phyloP scores from a whole-genome alignment of 2,113 vertebrate genomes.

The Morone chrysops region DNA sequence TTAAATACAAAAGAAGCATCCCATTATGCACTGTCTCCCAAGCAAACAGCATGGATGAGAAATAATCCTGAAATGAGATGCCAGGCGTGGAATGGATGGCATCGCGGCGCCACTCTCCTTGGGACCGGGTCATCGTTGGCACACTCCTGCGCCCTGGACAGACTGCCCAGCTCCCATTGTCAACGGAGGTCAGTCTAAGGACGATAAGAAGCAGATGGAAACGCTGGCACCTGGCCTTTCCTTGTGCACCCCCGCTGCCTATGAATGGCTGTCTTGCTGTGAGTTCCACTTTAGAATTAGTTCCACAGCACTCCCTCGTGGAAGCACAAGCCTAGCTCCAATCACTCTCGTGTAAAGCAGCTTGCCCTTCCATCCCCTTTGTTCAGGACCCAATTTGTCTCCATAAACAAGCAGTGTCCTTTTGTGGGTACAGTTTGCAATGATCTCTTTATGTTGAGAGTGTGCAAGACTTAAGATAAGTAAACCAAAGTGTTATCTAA shows the following conservation, averaged over 20 bases:
- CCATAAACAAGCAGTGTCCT: constrained; percentile 66
- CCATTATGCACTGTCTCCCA: constrained; percentile 71
- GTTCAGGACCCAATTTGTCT: constrained; percentile 70
- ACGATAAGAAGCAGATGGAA: constrained; percentile 85
- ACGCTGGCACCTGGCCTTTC: constrained; percentile 79
- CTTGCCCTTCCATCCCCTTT: constrained; percentile 71
- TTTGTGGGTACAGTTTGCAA: constrained; percentile 34
- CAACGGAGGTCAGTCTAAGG: constrained; percentile 79
- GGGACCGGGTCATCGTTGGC: constrained; percentile 75
- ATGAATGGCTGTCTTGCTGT: constrained; percentile 70
- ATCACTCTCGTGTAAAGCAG: constrained; percentile 71
- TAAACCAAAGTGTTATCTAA: constrained; percentile 17
- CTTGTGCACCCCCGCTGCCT: constrained; percentile 69
- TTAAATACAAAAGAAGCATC: constrained; percentile 66
- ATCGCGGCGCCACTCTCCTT: constrained; percentile 63
- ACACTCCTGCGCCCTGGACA: constrained; percentile 62
- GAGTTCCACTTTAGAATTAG: constrained; percentile 76
- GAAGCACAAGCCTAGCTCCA: constrained; percentile 63
- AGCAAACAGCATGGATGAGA: constrained; percentile 55
- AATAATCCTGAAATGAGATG: constrained; percentile 69
- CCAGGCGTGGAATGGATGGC: constrained; percentile 72
- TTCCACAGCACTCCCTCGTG: constrained; percentile 79
- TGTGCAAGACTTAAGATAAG: background rate
- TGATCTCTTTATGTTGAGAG: constrained; percentile 16
- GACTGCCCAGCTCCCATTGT: constrained; percentile 78